Conservation (phyloP, 2,113 vertebrate genomes). For the Tragelaphus buxtoni region DNA sequence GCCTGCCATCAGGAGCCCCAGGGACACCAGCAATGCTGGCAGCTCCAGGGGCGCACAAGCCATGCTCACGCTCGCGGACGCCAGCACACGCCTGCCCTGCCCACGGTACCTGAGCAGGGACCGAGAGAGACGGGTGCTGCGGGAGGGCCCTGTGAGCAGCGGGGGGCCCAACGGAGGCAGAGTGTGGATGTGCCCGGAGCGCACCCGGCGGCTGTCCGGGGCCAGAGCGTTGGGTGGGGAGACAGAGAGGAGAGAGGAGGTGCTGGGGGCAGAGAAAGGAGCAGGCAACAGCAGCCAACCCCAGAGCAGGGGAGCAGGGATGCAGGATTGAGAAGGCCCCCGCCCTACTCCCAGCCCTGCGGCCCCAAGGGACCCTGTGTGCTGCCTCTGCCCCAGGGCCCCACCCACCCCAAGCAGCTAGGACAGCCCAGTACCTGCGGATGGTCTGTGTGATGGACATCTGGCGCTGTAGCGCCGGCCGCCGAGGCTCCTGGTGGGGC, state of each 20-base stretch:
- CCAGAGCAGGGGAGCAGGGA: background rate
- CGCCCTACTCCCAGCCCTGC: background rate
- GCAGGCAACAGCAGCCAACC: constrained; percentile 33
- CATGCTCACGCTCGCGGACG: constrained; percentile 47
- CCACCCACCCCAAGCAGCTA: accelerated
- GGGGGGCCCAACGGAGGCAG: constrained; percentile 88
- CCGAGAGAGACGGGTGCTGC: constrained; percentile 91
- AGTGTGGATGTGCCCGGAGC: constrained; percentile 95
- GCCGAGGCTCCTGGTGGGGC: constrained; percentile 82
- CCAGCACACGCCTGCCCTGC: constrained; percentile 74
- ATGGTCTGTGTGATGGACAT: constrained; percentile 98
- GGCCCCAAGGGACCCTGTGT: background rate
- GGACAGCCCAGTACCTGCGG: constrained; percentile 83
- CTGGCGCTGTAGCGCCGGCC: constrained; percentile 90
- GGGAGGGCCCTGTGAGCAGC: constrained; percentile 88
- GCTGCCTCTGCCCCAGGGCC: background rate
- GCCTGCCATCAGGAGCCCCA: background rate
- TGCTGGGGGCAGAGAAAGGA: constrained; percentile 49
- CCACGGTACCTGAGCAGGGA: constrained; percentile 93
- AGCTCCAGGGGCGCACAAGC: background rate
- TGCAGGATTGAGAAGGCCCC: background rate
- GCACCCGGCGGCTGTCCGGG: constrained; percentile 91
- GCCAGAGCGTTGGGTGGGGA: background rate
- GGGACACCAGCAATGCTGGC: background rate
- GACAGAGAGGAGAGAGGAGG: constrained; percentile 64